Conservation (phyloP, 2,888 invertebrate species). For the Ornithoptera alexandrae region DNA sequence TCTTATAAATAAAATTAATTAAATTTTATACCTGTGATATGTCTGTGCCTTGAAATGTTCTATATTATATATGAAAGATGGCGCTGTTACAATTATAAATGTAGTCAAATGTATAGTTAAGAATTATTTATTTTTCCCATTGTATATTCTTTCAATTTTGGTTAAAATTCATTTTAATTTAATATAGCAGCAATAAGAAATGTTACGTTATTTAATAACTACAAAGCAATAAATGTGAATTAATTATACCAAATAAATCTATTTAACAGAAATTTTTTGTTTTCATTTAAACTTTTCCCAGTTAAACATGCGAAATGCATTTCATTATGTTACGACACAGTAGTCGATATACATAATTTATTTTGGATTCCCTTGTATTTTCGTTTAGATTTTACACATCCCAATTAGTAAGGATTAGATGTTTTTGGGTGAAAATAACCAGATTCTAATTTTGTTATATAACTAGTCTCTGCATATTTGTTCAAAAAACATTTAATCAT, state of each 20-base stretch:
- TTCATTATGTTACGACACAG: too few relatives aligned
- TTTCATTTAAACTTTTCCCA: constrained; percentile 4
- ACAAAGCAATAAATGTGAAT: constrained; percentile 41
- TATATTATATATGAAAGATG: constrained; percentile 56
- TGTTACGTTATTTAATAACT: constrained; percentile 15
- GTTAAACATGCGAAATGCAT: too few relatives aligned
- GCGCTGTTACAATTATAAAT: constrained; percentile 58
- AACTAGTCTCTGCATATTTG: too few relatives aligned
- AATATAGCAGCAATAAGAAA: constrained; percentile 13
- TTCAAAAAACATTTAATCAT: too few relatives aligned
- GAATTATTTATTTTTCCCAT: constrained; percentile 34
- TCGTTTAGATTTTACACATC: too few relatives aligned
- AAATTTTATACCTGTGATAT: constrained; percentile 75
- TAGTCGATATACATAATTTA: too few relatives aligned
- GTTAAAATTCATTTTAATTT: constrained; percentile 17
- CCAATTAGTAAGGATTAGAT: too few relatives aligned
- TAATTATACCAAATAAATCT: constrained; percentile 59
- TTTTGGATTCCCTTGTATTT: too few relatives aligned
- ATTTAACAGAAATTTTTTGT: constrained; percentile 47
- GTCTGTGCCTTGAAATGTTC: constrained; percentile 72
- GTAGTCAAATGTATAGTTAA: constrained; percentile 34
- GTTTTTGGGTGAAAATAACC: too few relatives aligned
- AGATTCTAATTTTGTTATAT: too few relatives aligned
- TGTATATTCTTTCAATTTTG: constrained; percentile 24
- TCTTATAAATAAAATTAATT: constrained; percentile 44